These are phyloP conservation scores for Melieria omissa DNA, from an alignment of 2,888 invertebrate genomes.

Conservation along the genomic window DNA sequence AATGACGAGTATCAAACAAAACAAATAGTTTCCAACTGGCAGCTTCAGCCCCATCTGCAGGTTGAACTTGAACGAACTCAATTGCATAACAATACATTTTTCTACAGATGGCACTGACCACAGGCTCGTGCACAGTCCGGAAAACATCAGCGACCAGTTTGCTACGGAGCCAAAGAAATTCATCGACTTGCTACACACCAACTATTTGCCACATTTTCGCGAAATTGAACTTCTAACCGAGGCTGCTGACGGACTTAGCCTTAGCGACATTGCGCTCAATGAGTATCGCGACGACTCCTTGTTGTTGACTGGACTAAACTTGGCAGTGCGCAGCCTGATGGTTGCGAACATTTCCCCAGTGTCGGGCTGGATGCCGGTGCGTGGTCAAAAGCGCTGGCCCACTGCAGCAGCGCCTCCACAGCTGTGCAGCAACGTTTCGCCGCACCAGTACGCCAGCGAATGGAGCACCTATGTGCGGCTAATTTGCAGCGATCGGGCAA, in stretches of 20 bases:
- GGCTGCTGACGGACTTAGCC: constrained; percentile 76
- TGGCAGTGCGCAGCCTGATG: constrained; percentile 78
- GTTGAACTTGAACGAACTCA: too few species aligned
- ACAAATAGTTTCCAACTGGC: too few species aligned
- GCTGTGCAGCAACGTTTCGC: constrained; percentile 35
- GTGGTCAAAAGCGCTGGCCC: constrained; percentile 65
- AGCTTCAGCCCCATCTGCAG: too few species aligned
- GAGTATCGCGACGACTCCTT: constrained; percentile 70
- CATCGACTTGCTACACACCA: constrained; percentile 77
- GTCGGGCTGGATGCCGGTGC: constrained; percentile 80
- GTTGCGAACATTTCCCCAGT: constrained; percentile 75
- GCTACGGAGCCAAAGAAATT: constrained; percentile 75
- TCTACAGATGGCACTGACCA: constrained; percentile 62
- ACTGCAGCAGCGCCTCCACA: background rate
- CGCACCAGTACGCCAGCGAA: constrained; percentile 37
- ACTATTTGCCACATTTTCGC: constrained; percentile 79
- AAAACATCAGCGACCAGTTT: constrained; percentile 76
- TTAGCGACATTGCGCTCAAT: constrained; percentile 75
- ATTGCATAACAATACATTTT: constrained; percentile 7
- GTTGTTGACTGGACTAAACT: constrained; percentile 71
- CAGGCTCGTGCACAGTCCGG: constrained; percentile 73
- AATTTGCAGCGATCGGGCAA: background rate
- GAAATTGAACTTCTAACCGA: constrained; percentile 72
- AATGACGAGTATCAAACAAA: too few species aligned
- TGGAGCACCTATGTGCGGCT: constrained; percentile 36